Conservation (phyloP, 2,888 invertebrate species). For the Xestia sexstrigata region DNA sequence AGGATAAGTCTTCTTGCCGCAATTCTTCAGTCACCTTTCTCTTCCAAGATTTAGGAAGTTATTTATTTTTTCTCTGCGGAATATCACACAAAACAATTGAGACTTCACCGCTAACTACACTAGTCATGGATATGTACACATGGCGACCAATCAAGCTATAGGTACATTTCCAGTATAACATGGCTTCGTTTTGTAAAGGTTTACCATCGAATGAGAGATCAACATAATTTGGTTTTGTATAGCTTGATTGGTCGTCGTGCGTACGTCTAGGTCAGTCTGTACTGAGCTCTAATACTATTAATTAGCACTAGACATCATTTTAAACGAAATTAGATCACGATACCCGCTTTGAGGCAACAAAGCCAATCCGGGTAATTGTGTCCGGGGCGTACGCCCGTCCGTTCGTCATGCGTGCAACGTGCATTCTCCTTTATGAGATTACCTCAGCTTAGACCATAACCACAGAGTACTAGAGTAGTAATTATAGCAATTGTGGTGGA, state of each 20-base stretch:
- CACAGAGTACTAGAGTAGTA: slow-evolving; percentile 51
- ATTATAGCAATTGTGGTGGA: slow-evolving; percentile 56
- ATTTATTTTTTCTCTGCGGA: not conserved
- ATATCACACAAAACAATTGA: not conserved
- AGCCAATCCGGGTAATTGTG: slow-evolving; percentile 21
- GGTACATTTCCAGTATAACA: too few relatives aligned
- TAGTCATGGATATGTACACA: not conserved
- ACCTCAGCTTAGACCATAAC: slow-evolving; percentile 48
- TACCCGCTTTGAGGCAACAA: slow-evolving; percentile 23
- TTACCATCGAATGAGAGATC: too few relatives aligned
- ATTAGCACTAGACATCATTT: slow-evolving; percentile 11
- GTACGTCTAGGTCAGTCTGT: not conserved
- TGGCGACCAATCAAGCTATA: too few relatives aligned
- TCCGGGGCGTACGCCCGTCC: not conserved
- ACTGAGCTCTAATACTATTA: not conserved
- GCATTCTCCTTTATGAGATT: slow-evolving; percentile 48
- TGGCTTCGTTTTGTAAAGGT: too few relatives aligned
- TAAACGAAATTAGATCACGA: slow-evolving; percentile 36
- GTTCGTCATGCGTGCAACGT: slow-evolving; percentile 12
- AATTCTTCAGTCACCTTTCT: not conserved
- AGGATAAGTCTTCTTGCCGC: not conserved
- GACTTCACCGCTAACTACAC: not conserved
- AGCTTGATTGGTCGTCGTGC: too few relatives aligned
- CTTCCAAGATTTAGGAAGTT: not conserved
- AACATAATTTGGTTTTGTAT: too few relatives aligned